These are phyloP conservation scores for Nebria ingens DNA, from an alignment of 1,140 invertebrate genomes.

Conservation along the genomic window DNA sequence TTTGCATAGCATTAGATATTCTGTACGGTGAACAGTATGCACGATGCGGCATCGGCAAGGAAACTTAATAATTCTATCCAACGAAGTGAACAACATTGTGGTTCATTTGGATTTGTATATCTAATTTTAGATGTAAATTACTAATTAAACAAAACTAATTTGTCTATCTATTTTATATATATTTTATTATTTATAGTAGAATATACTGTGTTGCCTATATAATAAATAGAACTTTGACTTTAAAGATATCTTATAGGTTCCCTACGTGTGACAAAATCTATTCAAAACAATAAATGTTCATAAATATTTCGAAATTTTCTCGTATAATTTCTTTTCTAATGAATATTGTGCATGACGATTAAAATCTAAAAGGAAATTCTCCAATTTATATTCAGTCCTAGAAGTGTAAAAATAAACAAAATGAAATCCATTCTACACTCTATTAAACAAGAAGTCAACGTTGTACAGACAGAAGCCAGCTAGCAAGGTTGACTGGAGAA, in stretches of 20 bases:
- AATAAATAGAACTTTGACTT: too few relatives aligned
- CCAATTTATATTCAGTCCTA: constrained; percentile 1
- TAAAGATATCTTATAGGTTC: too few relatives aligned
- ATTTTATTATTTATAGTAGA: too few relatives aligned
- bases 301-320: neutral
- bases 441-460: constrained; percentile 1
- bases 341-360: constrained; percentile 3
- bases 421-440: neutral
- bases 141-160: too few relatives aligned
- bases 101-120: too few relatives aligned
- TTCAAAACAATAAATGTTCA: neutral
- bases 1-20: neutral
- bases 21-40: neutral
- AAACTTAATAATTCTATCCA: too few relatives aligned
- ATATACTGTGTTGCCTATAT: too few relatives aligned
- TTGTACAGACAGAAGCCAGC: neutral
- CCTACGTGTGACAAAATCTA: too few relatives aligned
- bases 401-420: constrained; percentile 5
- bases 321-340: neutral
- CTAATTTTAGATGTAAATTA: too few relatives aligned
- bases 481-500: neutral
- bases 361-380: neutral
- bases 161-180: too few relatives aligned
- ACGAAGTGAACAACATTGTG: too few relatives aligned
- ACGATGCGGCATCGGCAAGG: too few relatives aligned